Evolutionary conservation across 2,888 invertebrate genomes (phyloP).

Genomic region (Macrosoma leucophasiata): DNA sequence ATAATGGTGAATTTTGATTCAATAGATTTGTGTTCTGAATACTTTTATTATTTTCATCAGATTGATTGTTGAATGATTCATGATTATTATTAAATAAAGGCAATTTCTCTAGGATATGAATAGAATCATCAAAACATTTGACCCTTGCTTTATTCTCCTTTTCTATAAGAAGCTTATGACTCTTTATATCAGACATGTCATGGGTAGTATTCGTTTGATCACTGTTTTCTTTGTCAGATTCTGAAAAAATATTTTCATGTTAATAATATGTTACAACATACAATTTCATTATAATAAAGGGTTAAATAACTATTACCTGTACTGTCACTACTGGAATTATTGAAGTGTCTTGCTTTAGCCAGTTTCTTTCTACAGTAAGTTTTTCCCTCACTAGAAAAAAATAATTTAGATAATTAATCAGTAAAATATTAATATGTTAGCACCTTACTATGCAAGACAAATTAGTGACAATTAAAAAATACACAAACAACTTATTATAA

Average conservation of each 20-base stretch:
- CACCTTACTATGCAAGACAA: no score
- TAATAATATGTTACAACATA: conserved; percentile 1
- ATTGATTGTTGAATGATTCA: conserved; percentile 24
- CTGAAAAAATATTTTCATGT: conserved; percentile 34
- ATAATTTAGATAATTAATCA: no score
- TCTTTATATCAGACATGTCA: conserved; percentile 45
- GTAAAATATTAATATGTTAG: no score
- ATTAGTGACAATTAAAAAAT: no score
- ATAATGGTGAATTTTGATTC: conserved; percentile 44
- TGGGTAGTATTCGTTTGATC: conserved; percentile 23
- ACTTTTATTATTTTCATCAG: conserved; percentile 27
- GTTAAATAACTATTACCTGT: conserved; percentile 32
- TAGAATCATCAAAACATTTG: conserved; percentile 44
- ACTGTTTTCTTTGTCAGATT: conserved; percentile 56
- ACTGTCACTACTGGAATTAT: conserved; percentile 37
- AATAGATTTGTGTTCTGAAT: conserved; percentile 36
- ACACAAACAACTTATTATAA: no score
- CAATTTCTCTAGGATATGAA: conserved; percentile 48
- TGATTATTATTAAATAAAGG: conserved; percentile 39
- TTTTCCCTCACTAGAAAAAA: conserved; percentile 37
- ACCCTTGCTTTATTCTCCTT: conserved; percentile 31
- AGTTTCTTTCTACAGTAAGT: conserved; percentile 36
- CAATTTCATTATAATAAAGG: neutral
- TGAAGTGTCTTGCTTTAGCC: conserved; percentile 34
- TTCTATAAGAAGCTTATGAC: conserved; percentile 50